Base-by-base conservation (phyloP, 2,888 invertebrate genomes). In the Toxonevra muliebris region DNA sequence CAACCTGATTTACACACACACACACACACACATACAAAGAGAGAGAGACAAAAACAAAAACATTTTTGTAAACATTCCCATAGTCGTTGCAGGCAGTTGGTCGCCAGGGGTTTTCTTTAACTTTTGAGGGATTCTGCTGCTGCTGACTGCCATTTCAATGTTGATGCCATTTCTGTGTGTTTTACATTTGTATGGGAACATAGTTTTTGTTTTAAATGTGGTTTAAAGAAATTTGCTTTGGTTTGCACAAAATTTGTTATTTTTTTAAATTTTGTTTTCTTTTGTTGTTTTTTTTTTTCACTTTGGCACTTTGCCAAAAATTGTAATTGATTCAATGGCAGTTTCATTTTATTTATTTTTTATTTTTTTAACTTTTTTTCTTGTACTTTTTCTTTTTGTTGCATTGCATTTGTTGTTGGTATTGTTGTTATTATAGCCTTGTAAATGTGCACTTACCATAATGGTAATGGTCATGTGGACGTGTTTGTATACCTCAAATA, bases 1-100 rank as follows among this genome's bases (percentile, higher is more conserved):
- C 63, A 66, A 61, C 66, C 61, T 54, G 53, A 48, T 61, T 62
- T 65, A 61, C 52, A 59, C 41, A 15, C 62, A 62, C 42, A 65
- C 58, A 43, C 53, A 65, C 58, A 40, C 48, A 57, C 57, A 62
- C 66, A 70, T 15, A 61, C 30, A 53, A 20, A 1, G 7, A 58
- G 41, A 19, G 10, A 48, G 11, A 15, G 45, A 53, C 41, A 40
- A 45, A 17, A 19, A 41, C 65, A 72, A 73, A 76, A 76, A 76
- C 75, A 75, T 73, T 53, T 62, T 30, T 30, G 30, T 30, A 30
- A 30, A 7, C 30, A 30, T 30, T 30, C 7, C 30, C 30, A 30
- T 30, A 30, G 12, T n/a, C 61, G 30, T 45, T 13, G 41, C 40
- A 30, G 57, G 13, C 41, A 57, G 30, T 57, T 57, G 57, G 57